Evolutionary conservation across 2,113 vertebrate genomes (phyloP).

Genomic region (Tinamus guttatus): DNA sequence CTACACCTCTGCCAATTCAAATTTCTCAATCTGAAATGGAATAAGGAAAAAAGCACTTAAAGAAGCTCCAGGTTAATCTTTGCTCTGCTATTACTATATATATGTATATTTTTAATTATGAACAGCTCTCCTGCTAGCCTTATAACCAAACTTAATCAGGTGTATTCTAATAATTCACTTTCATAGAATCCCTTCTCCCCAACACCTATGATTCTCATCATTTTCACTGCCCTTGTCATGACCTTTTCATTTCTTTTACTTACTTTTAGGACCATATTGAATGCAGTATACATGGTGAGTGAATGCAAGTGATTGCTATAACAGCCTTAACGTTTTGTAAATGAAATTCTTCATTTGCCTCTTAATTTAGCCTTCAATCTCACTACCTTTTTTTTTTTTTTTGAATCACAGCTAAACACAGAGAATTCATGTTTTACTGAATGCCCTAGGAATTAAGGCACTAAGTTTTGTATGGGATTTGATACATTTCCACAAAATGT

Average conservation of each 20-base stretch:
- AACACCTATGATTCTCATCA: neutral
- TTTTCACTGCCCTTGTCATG: neutral
- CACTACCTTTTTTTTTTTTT: neutral
- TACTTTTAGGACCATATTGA: neutral
- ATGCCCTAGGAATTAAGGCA: neutral
- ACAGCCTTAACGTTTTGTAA: neutral
- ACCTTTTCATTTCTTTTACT: neutral
- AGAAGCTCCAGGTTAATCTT: neutral
- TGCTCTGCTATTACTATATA: neutral
- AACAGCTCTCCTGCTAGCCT: neutral
- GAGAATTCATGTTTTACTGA: neutral
- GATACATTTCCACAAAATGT: neutral
- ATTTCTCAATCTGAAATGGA: neutral
- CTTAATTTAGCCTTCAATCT: neutral
- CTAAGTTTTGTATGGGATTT: neutral
- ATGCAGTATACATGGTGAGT: neutral
- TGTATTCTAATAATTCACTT: neutral
- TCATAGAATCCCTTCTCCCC: neutral
- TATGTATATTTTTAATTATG: neutral
- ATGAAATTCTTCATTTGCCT: neutral
- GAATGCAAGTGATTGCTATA: neutral
- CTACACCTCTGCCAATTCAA: slow-evolving; percentile 14
- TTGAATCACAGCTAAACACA: neutral
- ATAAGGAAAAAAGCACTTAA: neutral
- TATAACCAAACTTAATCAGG: neutral